These are phyloP conservation scores for Drosophila peninsularis DNA, from an alignment of 2,888 invertebrate genomes.

Conservation along the genomic window DNA sequence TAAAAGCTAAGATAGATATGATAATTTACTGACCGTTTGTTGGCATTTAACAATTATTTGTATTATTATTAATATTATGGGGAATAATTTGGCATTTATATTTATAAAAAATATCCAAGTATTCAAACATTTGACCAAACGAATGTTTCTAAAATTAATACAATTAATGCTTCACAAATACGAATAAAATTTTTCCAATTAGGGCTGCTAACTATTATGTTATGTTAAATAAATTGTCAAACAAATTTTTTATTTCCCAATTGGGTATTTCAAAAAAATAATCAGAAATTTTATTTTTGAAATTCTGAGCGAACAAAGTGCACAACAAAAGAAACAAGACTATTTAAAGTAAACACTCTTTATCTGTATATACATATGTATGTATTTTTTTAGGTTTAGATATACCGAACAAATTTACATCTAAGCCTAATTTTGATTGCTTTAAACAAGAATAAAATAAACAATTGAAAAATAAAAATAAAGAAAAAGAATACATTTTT, in stretches of 20 bases:
- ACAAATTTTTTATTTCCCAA: slow-evolving; percentile 22
- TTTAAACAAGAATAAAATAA: slow-evolving; percentile 43
- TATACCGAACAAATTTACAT: slow-evolving; percentile 56
- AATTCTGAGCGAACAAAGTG: slow-evolving; percentile 58
- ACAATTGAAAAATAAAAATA: not conserved
- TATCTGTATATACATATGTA: slow-evolving; percentile 62
- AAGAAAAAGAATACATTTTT: not conserved
- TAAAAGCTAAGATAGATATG: slow-evolving; percentile 8
- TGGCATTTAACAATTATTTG: slow-evolving; percentile 44
- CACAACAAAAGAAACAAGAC: slow-evolving; percentile 64
- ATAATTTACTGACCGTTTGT: slow-evolving; percentile 31
- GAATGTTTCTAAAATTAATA: not conserved
- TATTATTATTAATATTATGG: not conserved
- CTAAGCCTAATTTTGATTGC: slow-evolving; percentile 53
- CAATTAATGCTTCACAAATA: slow-evolving; percentile 23
- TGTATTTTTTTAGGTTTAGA: slow-evolving; percentile 60
- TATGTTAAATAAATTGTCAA: slow-evolving; percentile 15
- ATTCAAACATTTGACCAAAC: slow-evolving; percentile 20
- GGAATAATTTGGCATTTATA: slow-evolving; percentile 30
- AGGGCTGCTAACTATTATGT: slow-evolving; percentile 19
- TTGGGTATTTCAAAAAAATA: slow-evolving; percentile 28
- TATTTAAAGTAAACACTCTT: slow-evolving; percentile 62
- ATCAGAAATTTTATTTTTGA: slow-evolving; percentile 40
- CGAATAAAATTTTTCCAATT: slow-evolving; percentile 18
- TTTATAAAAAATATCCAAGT: slow-evolving; percentile 4